Evolutionary conservation across 2,113 vertebrate species (phyloP), one percentile per base, ranked within the genome.

Genomic region (Tragelaphus buxtoni): DNA sequence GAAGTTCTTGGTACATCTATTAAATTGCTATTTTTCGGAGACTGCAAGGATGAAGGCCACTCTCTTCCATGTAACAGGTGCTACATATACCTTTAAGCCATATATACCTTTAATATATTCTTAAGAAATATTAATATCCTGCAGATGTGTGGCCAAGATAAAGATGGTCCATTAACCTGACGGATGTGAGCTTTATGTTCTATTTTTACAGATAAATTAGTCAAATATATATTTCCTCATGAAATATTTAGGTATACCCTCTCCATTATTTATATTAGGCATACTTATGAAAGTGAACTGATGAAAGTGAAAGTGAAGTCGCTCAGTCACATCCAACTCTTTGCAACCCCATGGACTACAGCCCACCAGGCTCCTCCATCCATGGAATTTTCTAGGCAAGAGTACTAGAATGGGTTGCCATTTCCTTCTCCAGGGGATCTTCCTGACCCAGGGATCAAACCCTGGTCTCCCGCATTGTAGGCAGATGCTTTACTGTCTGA

Each of bases 201-300:
- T 74, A 90, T 87, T 79, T 87, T 90, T 74, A 94, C 2, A 91
- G 55, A 35, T 72, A 94, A 87, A 88, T 94, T 88, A 93, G 28
- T 20, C 84, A 97, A 97, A 63, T 18, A 79, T 56, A 14, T 49
- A 85, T 69, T 20, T 47, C 35, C 18, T 42, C 35, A 88, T 87
- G 79, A 96, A 93, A 7, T 88, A 55, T 74, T 82, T 90, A 94
- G 12, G 17, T 49, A 61, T 51, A 56, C 18, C 4, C 20, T 28
- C 51, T 56, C 72, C 55, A 53, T 89, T 81, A 91, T 87, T 87
- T 88, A 56, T 63, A 63, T 42, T 42, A 65, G 18, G 42, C 20
- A 32, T 39, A 69, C 80, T 80, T 30, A 30, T 14, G 60, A 61
- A 30, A 14, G 58, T 30, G 58, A 53, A 53, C 47, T 47, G 10